A percentile compares a stretch with the other conserved stretches of the same genome.
Evolutionary conservation across 2,797 vertebrate species (phyloP).

Genomic region (Schizothorax lantsangensis): DNA sequence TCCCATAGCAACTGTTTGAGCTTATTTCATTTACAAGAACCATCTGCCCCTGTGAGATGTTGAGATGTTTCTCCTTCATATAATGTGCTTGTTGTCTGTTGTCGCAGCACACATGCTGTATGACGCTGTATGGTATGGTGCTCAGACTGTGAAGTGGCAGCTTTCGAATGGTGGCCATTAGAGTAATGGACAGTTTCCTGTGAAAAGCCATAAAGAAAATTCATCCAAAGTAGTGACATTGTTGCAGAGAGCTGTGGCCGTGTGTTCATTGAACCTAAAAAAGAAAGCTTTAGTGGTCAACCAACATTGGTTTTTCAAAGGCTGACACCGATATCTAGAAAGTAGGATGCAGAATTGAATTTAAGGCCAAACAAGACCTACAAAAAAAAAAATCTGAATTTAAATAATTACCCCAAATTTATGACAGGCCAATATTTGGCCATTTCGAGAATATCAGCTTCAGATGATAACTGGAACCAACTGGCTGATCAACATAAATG

Average conservation of each 20-base stretch:
- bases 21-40: slow-evolving; percentile 45
- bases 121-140: slow-evolving; percentile 25
- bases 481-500: not conserved
- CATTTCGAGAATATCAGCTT: not conserved
- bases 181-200: slow-evolving; percentile 51
- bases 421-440: not conserved
- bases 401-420: not conserved
- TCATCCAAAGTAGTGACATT: slow-evolving; percentile 1
- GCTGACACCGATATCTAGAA: not conserved
- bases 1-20: slow-evolving; percentile 43
- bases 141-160: slow-evolving; percentile 25
- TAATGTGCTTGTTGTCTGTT: slow-evolving; percentile 37
- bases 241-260: not conserved
- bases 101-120: slow-evolving; percentile 3
- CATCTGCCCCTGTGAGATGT: slow-evolving; percentile 37
- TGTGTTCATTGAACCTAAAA: not conserved
- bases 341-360: not conserved
- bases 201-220: slow-evolving; percentile 37
- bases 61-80: slow-evolving; percentile 18
- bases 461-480: not conserved
- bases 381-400: not conserved
- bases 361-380: not conserved
- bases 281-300: not conserved
- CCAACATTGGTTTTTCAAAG: not conserved
- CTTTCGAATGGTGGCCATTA: slow-evolving; percentile 29